A percentile compares a stretch with the other conserved stretches of the same genome.
These are phyloP conservation scores for Drosophila quinaria DNA, from an alignment of 2,888 invertebrate genomes.

Conservation along the genomic window DNA sequence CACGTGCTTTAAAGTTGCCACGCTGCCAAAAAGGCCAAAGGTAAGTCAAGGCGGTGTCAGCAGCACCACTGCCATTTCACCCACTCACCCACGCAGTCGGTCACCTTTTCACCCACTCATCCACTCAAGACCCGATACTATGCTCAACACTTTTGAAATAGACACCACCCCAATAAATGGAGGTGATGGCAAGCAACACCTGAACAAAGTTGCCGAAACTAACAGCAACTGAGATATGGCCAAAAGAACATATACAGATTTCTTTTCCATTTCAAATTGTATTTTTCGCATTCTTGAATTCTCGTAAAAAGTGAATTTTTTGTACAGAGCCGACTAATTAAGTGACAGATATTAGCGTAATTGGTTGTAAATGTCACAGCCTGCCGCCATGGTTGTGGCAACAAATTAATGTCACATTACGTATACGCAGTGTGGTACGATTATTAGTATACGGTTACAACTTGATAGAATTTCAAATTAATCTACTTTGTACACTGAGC, in stretches of 20 bases:
- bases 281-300: conserved; percentile 7
- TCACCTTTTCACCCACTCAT: conserved; percentile 1
- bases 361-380: conserved; percentile 55
- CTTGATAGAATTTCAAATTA: conserved; percentile 46
- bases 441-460: conserved; percentile 9
- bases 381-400: background rate
- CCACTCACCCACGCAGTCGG: background rate
- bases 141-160: conserved; percentile 44
- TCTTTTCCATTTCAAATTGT: conserved; percentile 24
- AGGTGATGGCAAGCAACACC: conserved; percentile 56
- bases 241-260: conserved; percentile 37
- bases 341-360: conserved; percentile 72
- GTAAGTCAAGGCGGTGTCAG: conserved; percentile 49
- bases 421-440: conserved; percentile 49
- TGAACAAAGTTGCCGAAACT: conserved; percentile 60
- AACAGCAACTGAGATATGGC: conserved; percentile 25
- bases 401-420: conserved; percentile 39
- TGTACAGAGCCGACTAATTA: conserved; percentile 55
- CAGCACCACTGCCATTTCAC: background rate
- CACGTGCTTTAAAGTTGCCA: conserved; percentile 39
- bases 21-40: conserved; percentile 63
- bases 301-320: background rate
- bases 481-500: conserved; percentile 16
- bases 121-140: conserved; percentile 17
- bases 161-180: conserved; percentile 11